These are phyloP conservation scores for Aulostomus chinensis DNA, from an alignment of 2,797 vertebrate genomes.

Conservation along the genomic window DNA sequence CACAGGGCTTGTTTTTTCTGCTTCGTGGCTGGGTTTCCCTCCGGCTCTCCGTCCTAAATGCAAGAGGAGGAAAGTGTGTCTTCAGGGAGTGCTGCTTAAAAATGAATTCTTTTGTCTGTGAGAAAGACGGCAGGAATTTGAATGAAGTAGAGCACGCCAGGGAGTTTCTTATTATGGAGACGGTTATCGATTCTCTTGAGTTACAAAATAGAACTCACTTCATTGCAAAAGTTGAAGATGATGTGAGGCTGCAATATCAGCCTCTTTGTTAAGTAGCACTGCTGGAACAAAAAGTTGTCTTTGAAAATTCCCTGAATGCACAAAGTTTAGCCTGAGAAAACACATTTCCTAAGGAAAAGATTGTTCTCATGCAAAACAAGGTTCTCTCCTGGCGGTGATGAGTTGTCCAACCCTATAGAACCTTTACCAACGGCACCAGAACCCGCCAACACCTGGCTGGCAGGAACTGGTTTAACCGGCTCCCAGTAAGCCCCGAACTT, in stretches of 20 bases:
- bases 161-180: neutral
- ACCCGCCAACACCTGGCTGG: too few relatives aligned
- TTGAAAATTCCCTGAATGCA: neutral
- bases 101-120: neutral
- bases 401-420: too few relatives aligned
- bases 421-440: too few relatives aligned
- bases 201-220: neutral
- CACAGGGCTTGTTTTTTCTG: neutral
- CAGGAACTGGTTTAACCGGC: too few relatives aligned
- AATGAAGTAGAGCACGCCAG: neutral
- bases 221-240: neutral
- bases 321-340: too few relatives aligned
- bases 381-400: too few relatives aligned
- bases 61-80: conserved; percentile 15
- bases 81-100: conserved; percentile 7
- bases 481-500: too few relatives aligned
- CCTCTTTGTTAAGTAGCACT: neutral
- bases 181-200: conserved; percentile 5
- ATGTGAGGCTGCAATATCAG: neutral
- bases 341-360: too few relatives aligned
- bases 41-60: conserved; percentile 9
- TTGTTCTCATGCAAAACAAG: too few relatives aligned
- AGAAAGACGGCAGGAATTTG: conserved; percentile 1
- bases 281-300: too few relatives aligned
- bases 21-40: neutral